Conservation (phyloP, 2,888 invertebrate genomes). For the Ernsta delagoae region DNA sequence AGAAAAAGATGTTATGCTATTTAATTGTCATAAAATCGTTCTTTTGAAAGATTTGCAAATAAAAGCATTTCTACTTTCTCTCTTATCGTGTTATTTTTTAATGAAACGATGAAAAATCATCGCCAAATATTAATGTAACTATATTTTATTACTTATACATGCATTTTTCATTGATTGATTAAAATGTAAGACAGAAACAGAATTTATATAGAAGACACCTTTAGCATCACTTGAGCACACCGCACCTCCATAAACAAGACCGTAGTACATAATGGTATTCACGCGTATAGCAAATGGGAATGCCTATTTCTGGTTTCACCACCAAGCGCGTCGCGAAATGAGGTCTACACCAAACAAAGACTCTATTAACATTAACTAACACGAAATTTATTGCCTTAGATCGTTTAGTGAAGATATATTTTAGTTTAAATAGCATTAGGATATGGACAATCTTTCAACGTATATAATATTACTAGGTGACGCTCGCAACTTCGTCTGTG, state of each 20-base stretch:
- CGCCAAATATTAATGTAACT: no score
- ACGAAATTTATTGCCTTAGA: constrained; percentile 23
- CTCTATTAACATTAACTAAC: constrained; percentile 29
- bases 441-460: neutral
- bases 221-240: neutral
- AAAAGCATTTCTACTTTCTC: no score
- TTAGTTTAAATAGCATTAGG: neutral
- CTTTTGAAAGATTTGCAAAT: no score
- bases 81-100: no score
- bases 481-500: neutral
- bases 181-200: neutral
- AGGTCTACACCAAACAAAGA: constrained; percentile 28
- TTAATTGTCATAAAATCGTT: no score
- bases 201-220: neutral
- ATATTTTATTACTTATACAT: no score
- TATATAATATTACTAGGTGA: neutral
- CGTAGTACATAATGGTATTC: constrained; percentile 17
- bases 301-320: constrained; percentile 31
- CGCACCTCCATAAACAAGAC: constrained; percentile 15
- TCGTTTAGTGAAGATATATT: constrained; percentile 22
- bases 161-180: no score
- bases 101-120: no score
- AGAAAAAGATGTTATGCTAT: no score
- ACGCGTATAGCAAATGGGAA: constrained; percentile 30
- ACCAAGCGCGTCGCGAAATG: constrained; percentile 25